A percentile compares a stretch with the other conserved stretches of the same genome.
These are phyloP conservation scores for Drosophila leonis DNA, from an alignment of 2,888 invertebrate genomes.

Conservation along the genomic window DNA sequence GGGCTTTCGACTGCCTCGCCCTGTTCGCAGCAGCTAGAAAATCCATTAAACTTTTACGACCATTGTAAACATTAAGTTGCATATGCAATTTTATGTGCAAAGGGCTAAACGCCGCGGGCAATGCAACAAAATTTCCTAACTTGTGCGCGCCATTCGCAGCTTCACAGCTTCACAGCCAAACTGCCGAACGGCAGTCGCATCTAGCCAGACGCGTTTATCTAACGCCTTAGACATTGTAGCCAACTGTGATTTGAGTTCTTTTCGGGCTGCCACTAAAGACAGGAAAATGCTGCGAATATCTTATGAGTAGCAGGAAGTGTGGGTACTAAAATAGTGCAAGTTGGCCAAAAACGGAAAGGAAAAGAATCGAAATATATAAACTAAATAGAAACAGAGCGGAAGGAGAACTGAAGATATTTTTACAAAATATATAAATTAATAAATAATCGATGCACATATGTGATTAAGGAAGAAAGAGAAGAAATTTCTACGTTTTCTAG, in stretches of 20 bases:
- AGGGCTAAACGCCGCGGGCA: slow-evolving; percentile 54
- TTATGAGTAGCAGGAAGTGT: slow-evolving; percentile 40
- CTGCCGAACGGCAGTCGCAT: slow-evolving; percentile 8
- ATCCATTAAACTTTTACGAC: slow-evolving; percentile 82
- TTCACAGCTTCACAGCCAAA: slow-evolving; percentile 20
- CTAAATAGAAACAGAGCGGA: neutral
- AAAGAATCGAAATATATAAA: neutral
- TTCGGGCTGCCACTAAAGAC: slow-evolving; percentile 11
- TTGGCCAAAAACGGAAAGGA: neutral
- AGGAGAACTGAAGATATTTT: neutral
- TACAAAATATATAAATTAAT: neutral
- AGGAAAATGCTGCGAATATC: slow-evolving; percentile 21
- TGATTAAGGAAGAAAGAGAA: neutral
- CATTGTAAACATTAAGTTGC: slow-evolving; percentile 80
- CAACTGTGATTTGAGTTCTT: slow-evolving; percentile 52
- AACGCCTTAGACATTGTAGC: slow-evolving; percentile 63
- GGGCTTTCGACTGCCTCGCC: neutral
- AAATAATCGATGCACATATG: neutral
- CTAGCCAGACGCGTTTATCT: slow-evolving; percentile 37
- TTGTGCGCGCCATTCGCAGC: slow-evolving; percentile 43
- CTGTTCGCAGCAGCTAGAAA: slow-evolving; percentile 35
- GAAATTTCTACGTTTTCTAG: neutral
- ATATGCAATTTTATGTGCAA: slow-evolving; percentile 78
- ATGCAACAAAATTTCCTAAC: slow-evolving; percentile 66
- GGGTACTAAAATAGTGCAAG: slow-evolving; percentile 17